A percentile compares a stretch with the other conserved stretches of the same genome.
Evolutionary conservation across 30 jellyfish, hydroid and myxozoan species (phyloP).

Genomic region (Turritopsis rubra): DNA sequence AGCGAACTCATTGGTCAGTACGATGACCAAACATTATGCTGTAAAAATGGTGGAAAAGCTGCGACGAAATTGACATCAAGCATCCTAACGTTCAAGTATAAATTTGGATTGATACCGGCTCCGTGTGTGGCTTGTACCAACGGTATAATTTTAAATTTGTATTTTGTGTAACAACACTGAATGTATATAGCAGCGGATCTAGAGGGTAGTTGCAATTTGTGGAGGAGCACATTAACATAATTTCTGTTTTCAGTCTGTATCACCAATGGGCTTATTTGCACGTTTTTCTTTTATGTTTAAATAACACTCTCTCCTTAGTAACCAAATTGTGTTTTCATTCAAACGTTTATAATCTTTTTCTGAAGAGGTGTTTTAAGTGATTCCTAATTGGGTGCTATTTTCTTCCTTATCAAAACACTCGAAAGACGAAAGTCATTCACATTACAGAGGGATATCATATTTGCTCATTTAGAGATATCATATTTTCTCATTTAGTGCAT

Average conservation of each 20-base stretch:
- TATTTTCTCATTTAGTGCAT: background rate
- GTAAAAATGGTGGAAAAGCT: conserved; percentile 4
- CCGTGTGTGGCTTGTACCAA: background rate
- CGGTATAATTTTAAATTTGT: background rate
- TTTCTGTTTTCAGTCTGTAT: too few relatives aligned
- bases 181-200: too few relatives aligned
- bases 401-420: background rate
- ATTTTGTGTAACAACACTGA: background rate
- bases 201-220: too few relatives aligned
- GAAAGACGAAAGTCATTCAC: too few relatives aligned
- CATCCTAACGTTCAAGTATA: background rate
- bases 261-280: too few relatives aligned
- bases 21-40: background rate
- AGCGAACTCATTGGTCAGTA: background rate
- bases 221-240: too few relatives aligned
- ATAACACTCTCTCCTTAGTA: too few relatives aligned
- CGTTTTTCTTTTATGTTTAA: too few relatives aligned
- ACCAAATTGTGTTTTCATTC: background rate
- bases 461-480: too few relatives aligned
- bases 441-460: too few relatives aligned
- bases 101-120: background rate
- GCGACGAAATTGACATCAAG: background rate
- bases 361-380: background rate
- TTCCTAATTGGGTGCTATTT: background rate
- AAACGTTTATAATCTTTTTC: background rate